Conservation (phyloP, 1,140 invertebrate genomes). For the Gryon sp. region DNA sequence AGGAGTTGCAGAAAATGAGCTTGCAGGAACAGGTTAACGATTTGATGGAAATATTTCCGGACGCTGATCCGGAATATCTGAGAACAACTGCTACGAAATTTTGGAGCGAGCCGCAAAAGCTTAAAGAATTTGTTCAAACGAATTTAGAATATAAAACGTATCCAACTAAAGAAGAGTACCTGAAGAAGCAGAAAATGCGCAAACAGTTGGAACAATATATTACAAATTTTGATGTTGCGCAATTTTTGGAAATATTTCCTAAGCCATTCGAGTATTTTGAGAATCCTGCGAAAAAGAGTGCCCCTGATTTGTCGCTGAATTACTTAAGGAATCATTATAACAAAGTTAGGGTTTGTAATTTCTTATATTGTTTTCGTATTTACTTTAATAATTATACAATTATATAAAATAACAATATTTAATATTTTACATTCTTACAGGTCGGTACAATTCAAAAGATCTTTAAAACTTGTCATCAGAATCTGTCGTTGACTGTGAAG, state of each 20-base stretch:
- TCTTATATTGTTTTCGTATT: conserved; percentile 3
- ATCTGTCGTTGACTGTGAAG: conserved; percentile 67
- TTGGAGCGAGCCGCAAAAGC: conserved; percentile 7
- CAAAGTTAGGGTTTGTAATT: conserved; percentile 58
- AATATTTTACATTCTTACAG: conserved; percentile 29
- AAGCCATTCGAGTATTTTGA: conserved; percentile 80
- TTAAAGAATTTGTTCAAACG: conserved; percentile 51
- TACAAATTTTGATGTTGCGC: conserved; percentile 76
- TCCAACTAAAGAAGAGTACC: conserved; percentile 70
- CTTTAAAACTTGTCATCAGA: conserved; percentile 59
- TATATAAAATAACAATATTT: too few relatives aligned
- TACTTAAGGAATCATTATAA: conserved; percentile 72
- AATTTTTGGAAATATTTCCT: conserved; percentile 81
- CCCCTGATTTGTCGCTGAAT: conserved; percentile 55
- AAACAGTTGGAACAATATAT: conserved; percentile 75
- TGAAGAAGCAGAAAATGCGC: conserved; percentile 69
- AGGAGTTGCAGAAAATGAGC: background rate
- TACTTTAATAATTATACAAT: too few relatives aligned
- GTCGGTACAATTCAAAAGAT: conserved; percentile 33
- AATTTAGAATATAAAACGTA: conserved; percentile 47
- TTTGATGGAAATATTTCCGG: conserved; percentile 60
- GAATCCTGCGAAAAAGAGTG: conserved; percentile 71
- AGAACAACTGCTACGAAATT: conserved; percentile 17
- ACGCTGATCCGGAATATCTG: conserved; percentile 49
- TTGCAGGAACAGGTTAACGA: conserved; percentile 42